A percentile compares a stretch with the other conserved stretches of the same genome.
Evolutionary conservation across 2,113 vertebrate genomes (phyloP).

Genomic region (Onychostruthus taczanowskii): DNA sequence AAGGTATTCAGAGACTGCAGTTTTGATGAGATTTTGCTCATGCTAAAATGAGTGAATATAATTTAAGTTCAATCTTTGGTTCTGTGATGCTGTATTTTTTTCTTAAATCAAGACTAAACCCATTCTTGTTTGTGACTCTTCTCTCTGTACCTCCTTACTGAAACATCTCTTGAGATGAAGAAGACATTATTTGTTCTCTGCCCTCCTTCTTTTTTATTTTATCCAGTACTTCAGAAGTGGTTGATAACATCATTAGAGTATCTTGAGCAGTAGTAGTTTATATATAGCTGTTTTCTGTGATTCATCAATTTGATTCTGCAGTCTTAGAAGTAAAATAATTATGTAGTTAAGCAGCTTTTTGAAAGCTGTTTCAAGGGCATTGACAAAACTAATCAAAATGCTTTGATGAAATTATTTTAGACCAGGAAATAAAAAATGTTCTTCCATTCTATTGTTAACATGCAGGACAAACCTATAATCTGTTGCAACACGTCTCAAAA

Average conservation of each 20-base stretch:
- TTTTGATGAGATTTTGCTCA: not conserved
- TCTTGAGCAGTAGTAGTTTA: not conserved
- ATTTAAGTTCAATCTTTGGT: not conserved
- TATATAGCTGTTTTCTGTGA: not conserved
- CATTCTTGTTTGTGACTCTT: not conserved
- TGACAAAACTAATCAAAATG: not conserved
- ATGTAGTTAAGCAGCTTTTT: not conserved
- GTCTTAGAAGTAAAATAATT: constrained; percentile 5
- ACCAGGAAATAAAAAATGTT: not conserved
- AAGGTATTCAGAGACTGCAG: not conserved
- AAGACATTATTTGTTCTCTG: not conserved
- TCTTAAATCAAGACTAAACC: not conserved
- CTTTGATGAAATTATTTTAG: not conserved
- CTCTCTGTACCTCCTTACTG: not conserved
- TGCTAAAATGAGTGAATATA: not conserved
- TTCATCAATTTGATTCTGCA: not conserved
- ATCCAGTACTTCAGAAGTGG: not conserved
- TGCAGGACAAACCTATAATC: not conserved
- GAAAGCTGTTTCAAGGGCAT: not conserved
- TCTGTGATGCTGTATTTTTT: not conserved
- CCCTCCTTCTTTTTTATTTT: not conserved
- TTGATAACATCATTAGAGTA: not conserved
- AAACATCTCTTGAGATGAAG: not conserved
- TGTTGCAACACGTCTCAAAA: not conserved
- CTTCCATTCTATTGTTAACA: not conserved